phyloP scores from a whole-genome alignment of 2,797 vertebrate species.

The Coccyzus lansbergi region DNA sequence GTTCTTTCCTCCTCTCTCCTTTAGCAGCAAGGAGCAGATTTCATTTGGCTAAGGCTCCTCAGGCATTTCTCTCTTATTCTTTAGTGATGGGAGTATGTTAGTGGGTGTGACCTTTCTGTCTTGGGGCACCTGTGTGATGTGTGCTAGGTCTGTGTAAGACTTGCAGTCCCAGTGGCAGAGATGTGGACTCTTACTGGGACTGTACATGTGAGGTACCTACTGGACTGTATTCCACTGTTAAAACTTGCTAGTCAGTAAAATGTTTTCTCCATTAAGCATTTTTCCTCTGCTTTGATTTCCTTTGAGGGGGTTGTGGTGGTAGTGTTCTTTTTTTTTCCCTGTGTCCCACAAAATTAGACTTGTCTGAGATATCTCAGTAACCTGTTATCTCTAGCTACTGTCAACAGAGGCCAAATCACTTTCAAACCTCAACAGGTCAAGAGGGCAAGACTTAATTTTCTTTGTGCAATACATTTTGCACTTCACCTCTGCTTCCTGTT shows the following conservation, averaged over 20 bases:
- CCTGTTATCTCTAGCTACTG: neutral
- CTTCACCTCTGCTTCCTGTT: neutral
- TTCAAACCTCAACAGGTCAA: neutral
- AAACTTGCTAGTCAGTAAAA: neutral
- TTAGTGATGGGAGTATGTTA: neutral
- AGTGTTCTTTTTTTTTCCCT: neutral
- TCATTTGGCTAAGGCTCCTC: neutral
- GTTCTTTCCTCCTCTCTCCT: fast-evolving
- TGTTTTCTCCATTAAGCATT: neutral
- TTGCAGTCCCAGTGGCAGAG: neutral
- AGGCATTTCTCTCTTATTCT: neutral
- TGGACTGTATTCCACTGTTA: neutral
- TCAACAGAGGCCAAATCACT: neutral
- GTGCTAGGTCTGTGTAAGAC: fast-evolving
- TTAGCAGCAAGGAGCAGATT: neutral
- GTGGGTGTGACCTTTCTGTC: neutral
- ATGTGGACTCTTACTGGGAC: neutral
- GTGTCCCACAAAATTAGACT: neutral
- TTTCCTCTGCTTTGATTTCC: neutral
- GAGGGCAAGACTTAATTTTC: neutral
- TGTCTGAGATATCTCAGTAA: neutral
- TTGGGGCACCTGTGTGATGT: too few species aligned
- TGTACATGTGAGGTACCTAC: neutral
- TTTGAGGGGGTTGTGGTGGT: neutral
- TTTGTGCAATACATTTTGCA: neutral